Evolutionary conservation across 2,113 vertebrate species (phyloP).

Genomic region (Scartelaos histophorus): DNA sequence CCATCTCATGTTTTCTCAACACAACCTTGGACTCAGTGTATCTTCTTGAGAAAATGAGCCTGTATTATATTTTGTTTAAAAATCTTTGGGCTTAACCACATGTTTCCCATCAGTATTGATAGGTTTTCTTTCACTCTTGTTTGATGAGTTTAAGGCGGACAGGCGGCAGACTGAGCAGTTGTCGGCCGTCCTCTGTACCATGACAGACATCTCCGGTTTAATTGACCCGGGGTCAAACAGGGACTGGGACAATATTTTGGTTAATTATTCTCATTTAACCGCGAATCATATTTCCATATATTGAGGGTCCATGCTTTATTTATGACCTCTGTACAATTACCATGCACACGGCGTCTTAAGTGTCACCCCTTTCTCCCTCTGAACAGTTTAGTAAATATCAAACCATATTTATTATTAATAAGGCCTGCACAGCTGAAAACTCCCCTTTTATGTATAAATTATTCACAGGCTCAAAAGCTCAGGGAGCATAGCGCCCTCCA

Average conservation of each 20-base stretch:
- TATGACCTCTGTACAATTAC: slow-evolving; percentile 76
- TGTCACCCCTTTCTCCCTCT: slow-evolving; percentile 70
- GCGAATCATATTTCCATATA: slow-evolving; percentile 77
- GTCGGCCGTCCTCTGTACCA: slow-evolving; percentile 37
- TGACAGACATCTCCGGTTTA: slow-evolving; percentile 71
- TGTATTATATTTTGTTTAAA: slow-evolving; percentile 63
- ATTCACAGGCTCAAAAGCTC: slow-evolving; percentile 71
- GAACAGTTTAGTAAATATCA: slow-evolving; percentile 84
- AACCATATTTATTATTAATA: slow-evolving; percentile 82
- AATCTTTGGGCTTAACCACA: slow-evolving; percentile 61
- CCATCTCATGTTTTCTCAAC: background rate
- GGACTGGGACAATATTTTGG: slow-evolving; percentile 79
- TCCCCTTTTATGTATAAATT: slow-evolving; percentile 71
- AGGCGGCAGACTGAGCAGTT: slow-evolving; percentile 47
- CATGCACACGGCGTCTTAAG: slow-evolving; percentile 77
- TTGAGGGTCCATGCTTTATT: slow-evolving; percentile 78
- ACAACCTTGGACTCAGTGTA: slow-evolving; percentile 36
- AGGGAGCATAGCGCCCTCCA: slow-evolving; percentile 60
- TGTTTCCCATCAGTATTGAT: slow-evolving; percentile 53
- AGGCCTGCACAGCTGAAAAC: slow-evolving; percentile 64
- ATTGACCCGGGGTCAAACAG: slow-evolving; percentile 76
- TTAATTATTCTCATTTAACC: slow-evolving; percentile 78
- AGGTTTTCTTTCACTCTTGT: slow-evolving; percentile 55
- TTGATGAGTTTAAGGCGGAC: slow-evolving; percentile 49
- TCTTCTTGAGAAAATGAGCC: slow-evolving; percentile 45